Base-by-base conservation (phyloP, 2,888 invertebrate species). In the Tyria jacobaeae region DNA sequence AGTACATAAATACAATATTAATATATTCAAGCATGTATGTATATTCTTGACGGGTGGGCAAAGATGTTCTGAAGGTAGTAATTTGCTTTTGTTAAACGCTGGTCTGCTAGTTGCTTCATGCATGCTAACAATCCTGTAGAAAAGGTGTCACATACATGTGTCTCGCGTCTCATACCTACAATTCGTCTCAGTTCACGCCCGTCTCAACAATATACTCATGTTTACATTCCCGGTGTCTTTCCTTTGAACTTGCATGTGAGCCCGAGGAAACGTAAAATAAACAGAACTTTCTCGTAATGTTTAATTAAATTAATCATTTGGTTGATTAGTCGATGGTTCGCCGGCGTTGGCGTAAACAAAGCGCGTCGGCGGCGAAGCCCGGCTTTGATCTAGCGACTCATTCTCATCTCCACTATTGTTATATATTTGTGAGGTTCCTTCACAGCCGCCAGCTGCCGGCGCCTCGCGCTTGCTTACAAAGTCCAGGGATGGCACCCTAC, bases 281-380 rank as follows among this genome's bases (percentile, higher is more conserved):
- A 94, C 93, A 94, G 81, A 93, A 92, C 93, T 93, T 93, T 94
- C 93, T 93, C 88, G 93, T 93, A 91, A 93, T 93, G 93, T 94
- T 93, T 93, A 94, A 93, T 94, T 94, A 92, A 94, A 93, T 94
- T 94, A 94, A 93, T 94, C 93, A 93, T 92, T 88, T 86, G 91
- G 90, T 89, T 92, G 93, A 93, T 94, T 93, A 91, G 93, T 89
- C 92, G 92, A 92, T 92, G 92, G 90, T 87, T 85, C 86, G 88
- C 77, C 86, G 87, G 89, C 87, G 87, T 84, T 80, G 87, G 85
- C 82, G 92, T 94, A 94, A 94, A 94, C 93, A 93, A 86, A 86
- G 82, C 81, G 83, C 83, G 81, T 75, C 82, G 85, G 82, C 81
- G 83, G 86, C 81, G 81, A 79, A 81, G 80, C 65, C 69, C 68